These are phyloP conservation scores for Eurypyga helias DNA, from an alignment of 2,113 vertebrate genomes.

Conservation along the genomic window DNA sequence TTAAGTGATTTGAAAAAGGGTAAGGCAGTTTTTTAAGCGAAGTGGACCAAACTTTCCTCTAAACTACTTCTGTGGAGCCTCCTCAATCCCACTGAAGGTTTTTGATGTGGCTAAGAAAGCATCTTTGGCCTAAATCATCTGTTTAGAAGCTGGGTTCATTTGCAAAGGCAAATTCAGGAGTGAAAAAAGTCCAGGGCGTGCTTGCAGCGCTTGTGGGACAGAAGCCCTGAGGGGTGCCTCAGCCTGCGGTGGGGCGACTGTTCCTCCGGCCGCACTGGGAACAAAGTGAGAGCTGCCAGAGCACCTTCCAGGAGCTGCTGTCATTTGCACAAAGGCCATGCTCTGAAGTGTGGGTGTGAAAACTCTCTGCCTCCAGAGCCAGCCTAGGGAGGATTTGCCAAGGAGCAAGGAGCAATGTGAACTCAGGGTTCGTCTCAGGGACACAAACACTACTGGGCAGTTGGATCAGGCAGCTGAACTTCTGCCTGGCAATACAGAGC, in stretches of 20 bases:
- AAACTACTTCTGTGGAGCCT: background rate
- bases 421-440: background rate
- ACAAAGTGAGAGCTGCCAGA: background rate
- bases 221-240: background rate
- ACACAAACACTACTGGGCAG: background rate
- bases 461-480: background rate
- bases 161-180: background rate
- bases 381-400: background rate
- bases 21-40: background rate
- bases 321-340: background rate
- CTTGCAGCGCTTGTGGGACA: background rate
- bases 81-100: background rate
- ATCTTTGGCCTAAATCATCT: background rate
- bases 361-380: background rate
- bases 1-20: background rate
- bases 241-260: background rate
- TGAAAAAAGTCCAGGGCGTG: background rate
- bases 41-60: background rate
- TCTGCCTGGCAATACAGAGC: background rate
- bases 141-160: background rate
- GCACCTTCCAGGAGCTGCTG: background rate
- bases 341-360: background rate
- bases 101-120: background rate
- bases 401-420: background rate
- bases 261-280: fast-evolving